Evolutionary conservation across 2,113 vertebrate genomes (phyloP).

Genomic region (Salminus brasiliensis): DNA sequence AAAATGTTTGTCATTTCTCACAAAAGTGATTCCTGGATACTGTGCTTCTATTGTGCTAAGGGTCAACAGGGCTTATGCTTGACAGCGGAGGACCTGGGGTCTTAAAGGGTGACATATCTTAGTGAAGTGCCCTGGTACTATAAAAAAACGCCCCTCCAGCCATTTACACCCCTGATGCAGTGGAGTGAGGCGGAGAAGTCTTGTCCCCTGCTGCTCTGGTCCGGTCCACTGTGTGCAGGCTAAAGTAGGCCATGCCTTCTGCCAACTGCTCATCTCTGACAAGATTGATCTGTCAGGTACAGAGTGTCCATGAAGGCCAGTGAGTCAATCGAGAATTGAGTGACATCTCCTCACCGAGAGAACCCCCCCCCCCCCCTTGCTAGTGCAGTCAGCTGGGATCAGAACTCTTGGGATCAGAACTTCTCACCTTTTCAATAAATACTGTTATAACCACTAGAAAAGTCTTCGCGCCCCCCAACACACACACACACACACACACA

Average conservation of each 20-base stretch:
- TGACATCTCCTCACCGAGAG: conserved; percentile 50
- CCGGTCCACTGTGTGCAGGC: neutral
- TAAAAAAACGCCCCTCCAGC: conserved; percentile 11
- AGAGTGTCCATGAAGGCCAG: conserved; percentile 18
- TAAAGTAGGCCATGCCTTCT: conserved; percentile 50
- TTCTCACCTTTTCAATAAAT: too few species aligned
- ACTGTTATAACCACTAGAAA: too few species aligned
- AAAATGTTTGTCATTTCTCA: conserved; percentile 38
- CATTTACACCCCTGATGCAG: neutral
- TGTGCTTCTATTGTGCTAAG: conserved; percentile 6
- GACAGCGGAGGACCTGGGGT: neutral
- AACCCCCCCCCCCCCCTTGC: neutral
- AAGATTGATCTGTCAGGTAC: conserved; percentile 53
- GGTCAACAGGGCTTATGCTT: neutral
- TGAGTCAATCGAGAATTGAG: conserved; percentile 52
- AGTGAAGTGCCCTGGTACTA: neutral
- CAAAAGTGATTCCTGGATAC: conserved; percentile 12
- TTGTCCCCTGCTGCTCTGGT: neutral
- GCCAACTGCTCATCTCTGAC: conserved; percentile 49
- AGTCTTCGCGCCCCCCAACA: too few species aligned
- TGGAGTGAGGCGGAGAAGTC: neutral
- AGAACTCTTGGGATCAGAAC: too few species aligned
- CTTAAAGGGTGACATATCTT: neutral
- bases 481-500: too few species aligned
- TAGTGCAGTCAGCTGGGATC: too few species aligned